These are phyloP conservation scores for Athripsodes cinereus DNA, from an alignment of 2,888 invertebrate genomes.

Conservation along the genomic window DNA sequence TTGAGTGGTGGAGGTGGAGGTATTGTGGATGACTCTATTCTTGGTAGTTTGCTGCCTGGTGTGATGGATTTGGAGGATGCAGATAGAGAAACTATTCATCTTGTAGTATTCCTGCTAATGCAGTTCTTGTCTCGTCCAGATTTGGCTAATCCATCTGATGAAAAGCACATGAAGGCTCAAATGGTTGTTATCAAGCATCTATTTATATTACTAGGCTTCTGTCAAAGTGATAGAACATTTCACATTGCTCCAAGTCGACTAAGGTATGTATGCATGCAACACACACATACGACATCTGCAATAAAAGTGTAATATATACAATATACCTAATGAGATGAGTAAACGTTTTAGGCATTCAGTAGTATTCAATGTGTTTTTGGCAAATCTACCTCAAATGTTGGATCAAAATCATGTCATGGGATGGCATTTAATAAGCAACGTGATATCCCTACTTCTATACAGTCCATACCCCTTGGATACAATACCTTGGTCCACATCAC, in stretches of 20 bases:
- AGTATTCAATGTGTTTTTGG: conserved; percentile 92
- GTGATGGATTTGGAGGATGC: conserved; percentile 91
- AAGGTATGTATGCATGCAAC: conserved; percentile 47
- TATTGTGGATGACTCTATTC: conserved; percentile 65
- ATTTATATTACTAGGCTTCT: conserved; percentile 88
- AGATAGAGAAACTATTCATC: conserved; percentile 91
- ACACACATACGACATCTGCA: too few relatives aligned
- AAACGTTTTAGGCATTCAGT: conserved; percentile 67
- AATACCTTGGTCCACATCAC: conserved; percentile 32
- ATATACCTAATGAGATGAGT: background rate
- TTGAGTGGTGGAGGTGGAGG: conserved; percentile 51
- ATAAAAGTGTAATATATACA: too few relatives aligned
- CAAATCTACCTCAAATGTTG: conserved; percentile 87
- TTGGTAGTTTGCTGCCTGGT: conserved; percentile 73
- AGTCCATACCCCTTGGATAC: conserved; percentile 70
- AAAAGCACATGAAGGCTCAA: conserved; percentile 76
- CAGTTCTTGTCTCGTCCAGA: conserved; percentile 77
- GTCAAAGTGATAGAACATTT: conserved; percentile 83
- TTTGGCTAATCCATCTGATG: conserved; percentile 79
- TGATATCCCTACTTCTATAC: conserved; percentile 73
- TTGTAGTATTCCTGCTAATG: conserved; percentile 92
- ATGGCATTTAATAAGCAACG: conserved; percentile 78
- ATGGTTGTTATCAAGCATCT: conserved; percentile 86
- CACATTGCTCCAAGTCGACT: conserved; percentile 83
- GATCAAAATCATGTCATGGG: conserved; percentile 97